phyloP scores from a whole-genome alignment of 2,797 vertebrate species.

The Propithecus perrieri region DNA sequence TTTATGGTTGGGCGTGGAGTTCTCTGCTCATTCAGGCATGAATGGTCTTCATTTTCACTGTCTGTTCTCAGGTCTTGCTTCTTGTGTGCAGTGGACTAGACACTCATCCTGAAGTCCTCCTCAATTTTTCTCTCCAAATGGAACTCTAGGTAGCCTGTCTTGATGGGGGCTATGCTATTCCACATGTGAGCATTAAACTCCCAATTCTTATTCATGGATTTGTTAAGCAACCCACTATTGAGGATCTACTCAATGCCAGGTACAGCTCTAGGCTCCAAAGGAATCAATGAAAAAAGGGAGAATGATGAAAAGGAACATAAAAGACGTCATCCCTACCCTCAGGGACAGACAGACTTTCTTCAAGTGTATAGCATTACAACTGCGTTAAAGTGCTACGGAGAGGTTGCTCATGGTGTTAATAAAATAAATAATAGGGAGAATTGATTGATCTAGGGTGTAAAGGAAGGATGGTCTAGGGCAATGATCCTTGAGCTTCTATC shows the following conservation, averaged over 20 bases:
- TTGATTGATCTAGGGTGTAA: not conserved
- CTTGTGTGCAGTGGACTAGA: not conserved
- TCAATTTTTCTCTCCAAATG: not conserved
- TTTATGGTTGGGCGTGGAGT: not conserved
- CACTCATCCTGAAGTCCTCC: not conserved
- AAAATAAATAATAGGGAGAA: not conserved
- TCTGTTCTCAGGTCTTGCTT: not conserved
- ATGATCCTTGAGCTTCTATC: not conserved
- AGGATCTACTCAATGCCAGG: not conserved
- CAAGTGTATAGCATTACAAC: not conserved
- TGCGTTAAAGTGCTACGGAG: not conserved
- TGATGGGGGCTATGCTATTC: not conserved
- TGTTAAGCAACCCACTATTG: not conserved
- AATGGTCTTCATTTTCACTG: not conserved
- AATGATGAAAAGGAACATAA: not conserved
- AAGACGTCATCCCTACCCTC: not conserved
- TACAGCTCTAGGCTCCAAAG: not conserved
- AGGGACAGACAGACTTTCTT: not conserved
- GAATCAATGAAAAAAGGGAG: not conserved
- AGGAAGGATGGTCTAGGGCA: not conserved
- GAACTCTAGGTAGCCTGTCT: not conserved
- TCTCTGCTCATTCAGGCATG: not conserved
- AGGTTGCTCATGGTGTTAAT: not conserved
- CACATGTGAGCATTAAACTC: not conserved
- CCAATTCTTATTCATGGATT: not conserved